phyloP scores from a whole-genome alignment of 2,888 invertebrate species.

The Synanthedon myopaeformis region DNA sequence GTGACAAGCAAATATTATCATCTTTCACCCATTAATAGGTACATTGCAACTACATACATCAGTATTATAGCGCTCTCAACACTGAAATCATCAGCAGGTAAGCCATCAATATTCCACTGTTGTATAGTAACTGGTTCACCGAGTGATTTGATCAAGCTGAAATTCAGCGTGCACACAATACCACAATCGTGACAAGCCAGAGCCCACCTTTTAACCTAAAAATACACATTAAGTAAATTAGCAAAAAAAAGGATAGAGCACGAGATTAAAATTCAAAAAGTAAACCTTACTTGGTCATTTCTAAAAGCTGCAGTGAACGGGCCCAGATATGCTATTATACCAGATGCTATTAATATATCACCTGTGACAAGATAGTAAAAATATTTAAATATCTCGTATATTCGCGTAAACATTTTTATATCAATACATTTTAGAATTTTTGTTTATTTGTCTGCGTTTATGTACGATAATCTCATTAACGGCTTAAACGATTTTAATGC shows the following conservation, averaged over 20 bases:
- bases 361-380: conserved; percentile 55
- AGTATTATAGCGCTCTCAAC: conserved; percentile 94
- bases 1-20: too few relatives aligned
- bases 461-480: too few relatives aligned
- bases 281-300: conserved; percentile 41
- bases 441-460: too few relatives aligned
- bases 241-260: neutral
- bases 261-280: neutral
- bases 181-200: conserved; percentile 74
- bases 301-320: conserved; percentile 86
- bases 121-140: conserved; percentile 91
- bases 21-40: neutral
- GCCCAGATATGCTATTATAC: conserved; percentile 91
- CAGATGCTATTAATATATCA: conserved; percentile 89
- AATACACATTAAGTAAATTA: too few relatives aligned
- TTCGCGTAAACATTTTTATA: neutral
- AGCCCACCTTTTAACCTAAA: conserved; percentile 81
- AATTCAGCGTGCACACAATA: conserved; percentile 82
- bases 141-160: conserved; percentile 81
- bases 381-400: conserved; percentile 17
- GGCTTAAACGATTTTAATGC: too few relatives aligned
- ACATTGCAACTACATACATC: conserved; percentile 69
- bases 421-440: too few relatives aligned
- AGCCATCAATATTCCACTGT: conserved; percentile 90
- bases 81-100: conserved; percentile 91